phyloP scores from a whole-genome alignment of 1,140 invertebrate genomes.

The Drosophila aff. region DNA sequence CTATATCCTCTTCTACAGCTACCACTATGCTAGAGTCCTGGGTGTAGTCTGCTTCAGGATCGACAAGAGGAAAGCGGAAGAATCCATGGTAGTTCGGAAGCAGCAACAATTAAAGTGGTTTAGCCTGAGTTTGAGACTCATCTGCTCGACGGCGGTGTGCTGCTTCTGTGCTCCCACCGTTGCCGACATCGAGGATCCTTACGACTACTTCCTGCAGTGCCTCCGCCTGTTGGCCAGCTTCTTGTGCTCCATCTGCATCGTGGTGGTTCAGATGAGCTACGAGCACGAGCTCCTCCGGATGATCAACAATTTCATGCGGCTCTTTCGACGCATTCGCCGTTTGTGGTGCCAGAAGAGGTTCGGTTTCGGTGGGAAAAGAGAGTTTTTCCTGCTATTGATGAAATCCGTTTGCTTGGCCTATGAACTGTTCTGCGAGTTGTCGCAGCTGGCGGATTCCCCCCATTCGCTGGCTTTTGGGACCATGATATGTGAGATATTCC shows the following conservation, averaged over 20 bases:
- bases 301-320: constrained; percentile 54
- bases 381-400: constrained; percentile 50
- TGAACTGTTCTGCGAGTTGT: constrained; percentile 45
- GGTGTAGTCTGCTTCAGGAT: constrained; percentile 42
- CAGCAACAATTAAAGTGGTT: constrained; percentile 51
- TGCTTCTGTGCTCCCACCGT: constrained; percentile 5
- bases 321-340: constrained; percentile 49
- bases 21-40: constrained; percentile 36
- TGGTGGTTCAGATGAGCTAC: constrained; percentile 50
- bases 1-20: constrained; percentile 17
- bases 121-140: constrained; percentile 34
- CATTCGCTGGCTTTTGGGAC: background rate
- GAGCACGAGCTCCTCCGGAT: constrained; percentile 48
- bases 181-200: constrained; percentile 4
- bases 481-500: constrained; percentile 20
- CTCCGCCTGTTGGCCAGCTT: constrained; percentile 32
- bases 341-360: constrained; percentile 19
- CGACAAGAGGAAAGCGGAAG: constrained; percentile 1
- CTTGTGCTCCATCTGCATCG: constrained; percentile 28
- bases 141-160: background rate
- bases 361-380: constrained; percentile 57
- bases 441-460: background rate
- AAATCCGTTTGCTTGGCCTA: constrained; percentile 50
- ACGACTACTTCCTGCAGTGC: constrained; percentile 20
- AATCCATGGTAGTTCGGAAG: constrained; percentile 18